Percentiles rank a stretch among this genome's conserved stretches.
Conservation (phyloP, 1,140 invertebrate species). For the Diuraphis noxia region DNA sequence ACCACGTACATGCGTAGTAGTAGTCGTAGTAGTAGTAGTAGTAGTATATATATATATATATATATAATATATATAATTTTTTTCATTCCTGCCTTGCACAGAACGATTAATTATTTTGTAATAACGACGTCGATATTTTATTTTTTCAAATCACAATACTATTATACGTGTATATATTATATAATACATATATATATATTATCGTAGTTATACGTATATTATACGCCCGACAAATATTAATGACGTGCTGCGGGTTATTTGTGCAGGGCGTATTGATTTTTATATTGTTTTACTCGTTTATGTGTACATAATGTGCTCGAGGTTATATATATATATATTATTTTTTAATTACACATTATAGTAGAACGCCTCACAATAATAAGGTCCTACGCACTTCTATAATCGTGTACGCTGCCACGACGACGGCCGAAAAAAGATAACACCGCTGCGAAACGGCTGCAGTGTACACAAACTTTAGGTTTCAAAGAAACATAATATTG, state of each 20-base stretch:
- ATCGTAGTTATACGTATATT: neutral
- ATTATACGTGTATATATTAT: neutral
- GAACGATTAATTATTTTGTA: slow-evolving; percentile 5
- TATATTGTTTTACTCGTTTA: slow-evolving; percentile 2
- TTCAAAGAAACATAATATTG: neutral
- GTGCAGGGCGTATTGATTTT: slow-evolving; percentile 5
- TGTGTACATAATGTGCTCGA: neutral
- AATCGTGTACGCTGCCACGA: neutral
- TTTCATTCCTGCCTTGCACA: neutral
- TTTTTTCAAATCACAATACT: slow-evolving; percentile 4
- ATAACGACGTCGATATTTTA: neutral
- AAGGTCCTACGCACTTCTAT: neutral
- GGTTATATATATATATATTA: neutral
- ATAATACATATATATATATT: neutral
- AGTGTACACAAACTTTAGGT: neutral
- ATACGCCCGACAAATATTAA: neutral
- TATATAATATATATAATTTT: neutral
- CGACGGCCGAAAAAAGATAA: neutral
- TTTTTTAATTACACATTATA: slow-evolving; percentile 3
- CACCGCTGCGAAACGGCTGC: neutral
- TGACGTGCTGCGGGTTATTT: neutral
- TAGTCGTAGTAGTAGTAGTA: neutral
- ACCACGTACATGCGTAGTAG: neutral
- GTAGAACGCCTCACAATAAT: neutral
- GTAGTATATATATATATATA: neutral